Percentiles rank a stretch among this genome's conserved stretches.
Conservation (phyloP, 2,888 invertebrate genomes). For the Dysmachus trigonus region DNA sequence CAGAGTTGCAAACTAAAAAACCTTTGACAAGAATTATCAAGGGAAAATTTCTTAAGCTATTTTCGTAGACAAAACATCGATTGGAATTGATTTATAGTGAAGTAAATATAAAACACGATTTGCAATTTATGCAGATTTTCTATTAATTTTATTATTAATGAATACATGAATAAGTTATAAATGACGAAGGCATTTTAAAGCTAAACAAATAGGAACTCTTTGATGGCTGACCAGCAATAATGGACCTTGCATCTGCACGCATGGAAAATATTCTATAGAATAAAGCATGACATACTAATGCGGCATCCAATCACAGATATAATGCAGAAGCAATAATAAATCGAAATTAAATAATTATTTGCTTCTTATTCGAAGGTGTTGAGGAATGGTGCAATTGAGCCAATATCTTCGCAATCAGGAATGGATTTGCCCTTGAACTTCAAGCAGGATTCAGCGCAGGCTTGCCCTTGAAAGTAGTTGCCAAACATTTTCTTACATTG, state of each 20-base stretch:
- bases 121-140: neutral
- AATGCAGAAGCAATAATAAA: constrained; percentile 55
- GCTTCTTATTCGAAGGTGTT: constrained; percentile 67
- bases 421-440: constrained; percentile 84
- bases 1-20: neutral
- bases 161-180: constrained; percentile 31
- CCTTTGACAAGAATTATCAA: neutral
- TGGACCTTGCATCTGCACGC: neutral
- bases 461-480: constrained; percentile 84
- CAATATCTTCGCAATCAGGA: constrained; percentile 85
- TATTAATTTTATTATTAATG: neutral
- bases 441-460: constrained; percentile 85
- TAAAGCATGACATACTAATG: neutral
- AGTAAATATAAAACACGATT: neutral
- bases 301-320: neutral
- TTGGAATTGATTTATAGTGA: neutral
- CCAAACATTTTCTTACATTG: constrained; percentile 91
- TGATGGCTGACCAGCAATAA: neutral
- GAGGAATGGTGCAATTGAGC: constrained; percentile 82
- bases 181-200: neutral
- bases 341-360: constrained; percentile 66
- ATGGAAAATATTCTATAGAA: neutral
- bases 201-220: constrained; percentile 16
- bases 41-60: neutral
- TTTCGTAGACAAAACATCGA: neutral